Conservation (phyloP, 2,888 invertebrate species). For the Netelia fuscicornis region DNA sequence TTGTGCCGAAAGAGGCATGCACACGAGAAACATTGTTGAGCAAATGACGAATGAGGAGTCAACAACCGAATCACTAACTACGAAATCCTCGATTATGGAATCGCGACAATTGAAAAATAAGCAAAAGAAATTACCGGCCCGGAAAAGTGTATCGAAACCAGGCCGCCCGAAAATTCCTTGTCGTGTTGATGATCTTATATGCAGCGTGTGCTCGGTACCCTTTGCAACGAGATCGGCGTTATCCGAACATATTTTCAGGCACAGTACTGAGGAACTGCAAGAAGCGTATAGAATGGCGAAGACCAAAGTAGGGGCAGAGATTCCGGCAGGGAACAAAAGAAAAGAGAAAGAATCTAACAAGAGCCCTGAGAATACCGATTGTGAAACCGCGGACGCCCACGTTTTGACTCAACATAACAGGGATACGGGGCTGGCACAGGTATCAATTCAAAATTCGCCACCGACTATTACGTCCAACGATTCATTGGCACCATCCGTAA, state of each 20-base stretch:
- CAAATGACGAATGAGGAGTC: not conserved
- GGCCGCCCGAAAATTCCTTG: not conserved
- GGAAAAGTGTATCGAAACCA: conserved; percentile 27
- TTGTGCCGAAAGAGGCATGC: not conserved
- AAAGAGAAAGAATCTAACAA: conserved; percentile 18
- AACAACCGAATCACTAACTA: not conserved
- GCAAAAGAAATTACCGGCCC: not conserved
- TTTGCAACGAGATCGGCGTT: conserved; percentile 72
- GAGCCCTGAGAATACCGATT: conserved; percentile 18
- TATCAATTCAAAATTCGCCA: not conserved
- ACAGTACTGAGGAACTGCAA: conserved; percentile 76
- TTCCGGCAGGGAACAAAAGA: conserved; percentile 3
- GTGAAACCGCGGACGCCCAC: not conserved
- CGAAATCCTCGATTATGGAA: conserved; percentile 29
- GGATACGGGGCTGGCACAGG: not conserved
- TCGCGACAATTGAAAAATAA: conserved; percentile 22
- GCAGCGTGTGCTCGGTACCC: conserved; percentile 74
- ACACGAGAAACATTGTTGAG: not conserved
- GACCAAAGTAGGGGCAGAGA: conserved; percentile 58
- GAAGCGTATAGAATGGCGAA: conserved; percentile 71
- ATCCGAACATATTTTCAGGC: conserved; percentile 77
- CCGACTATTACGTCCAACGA: not conserved
- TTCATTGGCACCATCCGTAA: conserved; percentile 28
- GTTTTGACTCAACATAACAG: not conserved
- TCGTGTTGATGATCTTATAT: conserved; percentile 60